Percentiles rank a stretch among this genome's conserved stretches.
These are phyloP conservation scores for Hippolais icterina DNA, from an alignment of 2,113 vertebrate genomes.

Conservation along the genomic window DNA sequence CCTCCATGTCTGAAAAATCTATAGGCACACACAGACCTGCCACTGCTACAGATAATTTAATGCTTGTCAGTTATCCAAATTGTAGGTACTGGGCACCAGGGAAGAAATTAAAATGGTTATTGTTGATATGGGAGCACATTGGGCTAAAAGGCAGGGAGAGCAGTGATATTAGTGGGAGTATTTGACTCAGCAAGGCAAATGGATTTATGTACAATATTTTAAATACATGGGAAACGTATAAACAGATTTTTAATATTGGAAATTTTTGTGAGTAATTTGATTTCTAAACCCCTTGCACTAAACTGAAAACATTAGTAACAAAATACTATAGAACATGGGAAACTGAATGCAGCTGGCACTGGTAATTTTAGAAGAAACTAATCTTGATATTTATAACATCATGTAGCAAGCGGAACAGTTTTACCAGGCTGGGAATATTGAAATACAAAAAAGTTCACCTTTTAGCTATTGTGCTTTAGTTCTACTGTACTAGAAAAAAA, in stretches of 20 bases:
- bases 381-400: slow-evolving; percentile 74
- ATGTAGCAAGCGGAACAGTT: slow-evolving; percentile 53
- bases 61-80: slow-evolving; percentile 5
- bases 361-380: slow-evolving; percentile 77
- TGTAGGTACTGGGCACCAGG: background rate
- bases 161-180: background rate
- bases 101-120: slow-evolving; percentile 29
- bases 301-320: slow-evolving; percentile 62
- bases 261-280: slow-evolving; percentile 37
- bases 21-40: background rate
- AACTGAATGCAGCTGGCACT: slow-evolving; percentile 68
- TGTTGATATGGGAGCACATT: background rate
- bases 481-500: background rate
- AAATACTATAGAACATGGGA: slow-evolving; percentile 64
- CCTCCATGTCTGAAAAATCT: background rate
- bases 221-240: slow-evolving; percentile 15
- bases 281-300: slow-evolving; percentile 48
- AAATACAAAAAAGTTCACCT: slow-evolving; percentile 65
- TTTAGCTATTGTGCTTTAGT: slow-evolving; percentile 57
- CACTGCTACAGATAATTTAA: background rate
- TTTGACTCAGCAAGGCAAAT: slow-evolving; percentile 3
- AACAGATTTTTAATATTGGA: slow-evolving; percentile 13
- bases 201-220: background rate
- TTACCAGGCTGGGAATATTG: slow-evolving; percentile 65
- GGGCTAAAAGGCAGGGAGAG: background rate